Percentiles rank a stretch among this genome's conserved stretches.
Evolutionary conservation across 2,888 invertebrate species (phyloP).

Genomic region (Lutraria lutraria): DNA sequence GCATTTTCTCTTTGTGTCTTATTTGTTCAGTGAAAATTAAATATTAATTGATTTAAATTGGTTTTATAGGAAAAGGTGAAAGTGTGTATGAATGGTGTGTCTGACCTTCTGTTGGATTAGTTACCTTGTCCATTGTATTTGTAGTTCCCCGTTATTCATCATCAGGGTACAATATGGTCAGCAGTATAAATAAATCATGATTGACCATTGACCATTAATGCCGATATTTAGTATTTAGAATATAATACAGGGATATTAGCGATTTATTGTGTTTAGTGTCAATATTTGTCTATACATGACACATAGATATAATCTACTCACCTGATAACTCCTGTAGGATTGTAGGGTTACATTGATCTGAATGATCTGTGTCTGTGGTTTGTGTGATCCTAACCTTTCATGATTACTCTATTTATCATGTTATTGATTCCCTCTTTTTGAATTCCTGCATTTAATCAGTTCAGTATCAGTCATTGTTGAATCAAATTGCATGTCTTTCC

Average conservation of each 20-base stretch:
- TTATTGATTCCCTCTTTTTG: neutral
- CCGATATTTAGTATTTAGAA: neutral
- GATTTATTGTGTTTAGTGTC: conserved; percentile 29
- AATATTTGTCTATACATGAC: conserved; percentile 38
- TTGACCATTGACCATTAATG: neutral
- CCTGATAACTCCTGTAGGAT: neutral
- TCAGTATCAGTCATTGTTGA: too few species aligned
- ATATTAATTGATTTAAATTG: neutral
- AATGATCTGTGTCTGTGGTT: neutral
- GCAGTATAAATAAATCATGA: conserved; percentile 5
- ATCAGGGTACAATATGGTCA: neutral
- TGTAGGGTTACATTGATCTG: neutral
- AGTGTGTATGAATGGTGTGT: neutral
- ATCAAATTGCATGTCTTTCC: too few species aligned
- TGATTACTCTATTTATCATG: neutral
- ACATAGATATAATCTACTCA: neutral
- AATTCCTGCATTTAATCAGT: neutral
- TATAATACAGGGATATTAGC: neutral
- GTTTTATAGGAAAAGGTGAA: neutral
- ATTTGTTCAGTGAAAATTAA: neutral
- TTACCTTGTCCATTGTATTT: neutral
- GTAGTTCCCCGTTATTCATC: neutral
- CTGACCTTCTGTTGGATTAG: neutral
- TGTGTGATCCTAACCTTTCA: neutral
- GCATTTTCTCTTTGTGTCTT: neutral